Evolutionary conservation across 2,888 invertebrate species (phyloP).

Genomic region (Sclerodermus sp.): DNA sequence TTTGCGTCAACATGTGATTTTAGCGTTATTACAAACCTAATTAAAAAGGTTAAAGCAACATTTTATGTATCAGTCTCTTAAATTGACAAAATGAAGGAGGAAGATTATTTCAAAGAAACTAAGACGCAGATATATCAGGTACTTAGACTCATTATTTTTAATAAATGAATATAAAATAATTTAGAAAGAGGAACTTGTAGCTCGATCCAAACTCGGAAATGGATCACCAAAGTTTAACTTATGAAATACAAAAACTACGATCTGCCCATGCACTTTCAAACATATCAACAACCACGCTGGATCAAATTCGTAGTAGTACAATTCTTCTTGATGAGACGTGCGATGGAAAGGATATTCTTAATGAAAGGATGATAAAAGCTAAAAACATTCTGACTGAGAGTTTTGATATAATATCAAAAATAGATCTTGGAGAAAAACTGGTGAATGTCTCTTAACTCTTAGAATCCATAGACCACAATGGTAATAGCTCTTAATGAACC

Average conservation of each 20-base stretch:
- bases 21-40: too few species aligned
- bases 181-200: too few species aligned
- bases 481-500: too few species aligned
- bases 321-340: background rate
- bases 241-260: slow-evolving; percentile 6
- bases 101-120: too few species aligned
- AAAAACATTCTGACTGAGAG: slow-evolving; percentile 10
- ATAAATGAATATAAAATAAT: too few species aligned
- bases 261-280: slow-evolving; percentile 1
- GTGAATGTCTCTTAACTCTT: too few species aligned
- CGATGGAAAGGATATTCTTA: background rate
- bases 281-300: background rate
- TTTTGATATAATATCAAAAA: slow-evolving; percentile 12
- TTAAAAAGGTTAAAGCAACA: slow-evolving; percentile 20
- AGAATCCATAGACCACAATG: background rate
- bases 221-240: background rate
- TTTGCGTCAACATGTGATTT: too few species aligned
- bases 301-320: slow-evolving; percentile 1
- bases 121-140: too few species aligned
- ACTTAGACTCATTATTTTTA: too few species aligned
- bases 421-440: background rate
- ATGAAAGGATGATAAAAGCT: slow-evolving; percentile 10
- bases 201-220: too few species aligned
- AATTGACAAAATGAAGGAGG: background rate
- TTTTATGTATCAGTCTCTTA: slow-evolving; percentile 12